Conservation (phyloP, 23 tunicate genomes). For the Halocynthia aurantium region DNA sequence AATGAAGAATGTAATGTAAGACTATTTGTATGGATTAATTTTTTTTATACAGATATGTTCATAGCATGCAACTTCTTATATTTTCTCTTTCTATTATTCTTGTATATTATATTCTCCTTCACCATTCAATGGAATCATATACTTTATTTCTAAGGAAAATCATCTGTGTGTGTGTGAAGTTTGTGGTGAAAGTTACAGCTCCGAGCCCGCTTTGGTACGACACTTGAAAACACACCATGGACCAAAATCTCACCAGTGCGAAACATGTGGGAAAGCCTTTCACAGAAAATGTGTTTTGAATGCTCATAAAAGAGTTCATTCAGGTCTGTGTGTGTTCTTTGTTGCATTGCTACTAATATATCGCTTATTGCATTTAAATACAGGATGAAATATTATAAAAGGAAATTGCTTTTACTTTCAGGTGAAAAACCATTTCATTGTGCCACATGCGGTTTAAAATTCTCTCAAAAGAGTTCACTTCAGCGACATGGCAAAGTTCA, state of each 20-base stretch:
- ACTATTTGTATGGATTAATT: too few relatives aligned
- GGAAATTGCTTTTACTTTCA: background rate
- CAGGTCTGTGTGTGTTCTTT: background rate
- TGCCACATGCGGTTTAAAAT: background rate
- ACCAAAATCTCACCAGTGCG: background rate
- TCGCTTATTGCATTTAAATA: too few relatives aligned
- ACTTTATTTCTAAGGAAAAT: too few relatives aligned
- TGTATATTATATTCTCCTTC: too few relatives aligned
- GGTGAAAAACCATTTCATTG: conserved; percentile 9
- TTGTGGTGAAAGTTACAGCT: conserved; percentile 7
- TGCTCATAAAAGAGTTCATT: background rate
- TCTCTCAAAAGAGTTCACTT: background rate
- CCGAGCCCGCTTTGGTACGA: background rate
- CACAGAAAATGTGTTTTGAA: background rate
- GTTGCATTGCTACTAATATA: background rate
- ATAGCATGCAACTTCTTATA: too few relatives aligned
- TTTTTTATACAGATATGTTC: too few relatives aligned
- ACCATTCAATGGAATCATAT: too few relatives aligned
- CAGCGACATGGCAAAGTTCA: background rate
- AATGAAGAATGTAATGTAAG: too few relatives aligned
- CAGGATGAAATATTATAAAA: background rate
- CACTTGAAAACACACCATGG: background rate
- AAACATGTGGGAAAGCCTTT: conserved; percentile 3
- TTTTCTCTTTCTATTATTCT: too few relatives aligned
- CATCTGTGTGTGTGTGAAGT: background rate